A percentile compares a stretch with the other conserved stretches of the same genome.
These are phyloP conservation scores for Automeris io DNA, from an alignment of 2,888 invertebrate genomes.

Conservation along the genomic window DNA sequence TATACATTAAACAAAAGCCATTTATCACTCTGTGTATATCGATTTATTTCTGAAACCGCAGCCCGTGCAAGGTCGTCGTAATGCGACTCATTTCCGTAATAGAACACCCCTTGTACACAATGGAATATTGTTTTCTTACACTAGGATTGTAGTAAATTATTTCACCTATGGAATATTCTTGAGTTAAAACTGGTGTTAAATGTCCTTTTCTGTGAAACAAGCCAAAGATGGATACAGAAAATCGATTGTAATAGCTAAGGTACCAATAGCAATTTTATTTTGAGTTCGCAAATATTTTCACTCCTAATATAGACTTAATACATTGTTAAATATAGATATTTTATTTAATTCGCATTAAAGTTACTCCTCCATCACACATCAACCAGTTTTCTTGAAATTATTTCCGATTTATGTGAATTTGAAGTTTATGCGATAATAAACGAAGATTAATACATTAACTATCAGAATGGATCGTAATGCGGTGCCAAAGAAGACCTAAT, in stretches of 20 bases:
- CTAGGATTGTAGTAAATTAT: neutral
- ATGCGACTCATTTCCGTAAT: conserved; percentile 55
- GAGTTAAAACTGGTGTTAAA: no score
- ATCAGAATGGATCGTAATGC: no score
- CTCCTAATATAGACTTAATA: conserved; percentile 20
- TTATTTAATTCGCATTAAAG: conserved; percentile 24
- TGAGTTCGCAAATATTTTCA: conserved; percentile 25
- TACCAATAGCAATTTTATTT: conserved; percentile 14
- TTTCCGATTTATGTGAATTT: no score
- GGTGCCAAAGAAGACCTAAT: conserved; percentile 26
- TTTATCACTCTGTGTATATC: neutral
- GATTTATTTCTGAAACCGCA: conserved; percentile 26
- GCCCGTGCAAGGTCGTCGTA: conserved; percentile 46
- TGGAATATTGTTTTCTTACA: neutral
- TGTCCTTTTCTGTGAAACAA: no score
- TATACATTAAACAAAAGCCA: neutral
- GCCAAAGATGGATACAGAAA: no score
- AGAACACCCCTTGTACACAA: conserved; percentile 25
- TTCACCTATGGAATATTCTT: no score
- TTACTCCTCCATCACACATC: conserved; percentile 31
- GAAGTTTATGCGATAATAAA: no score
- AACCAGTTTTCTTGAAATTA: no score
- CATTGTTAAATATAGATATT: conserved; percentile 18
- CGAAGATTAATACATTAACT: no score
- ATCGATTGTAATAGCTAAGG: conserved; percentile 16